These are phyloP conservation scores for Charadrius vociferus DNA, from an alignment of 2,113 vertebrate genomes.

Conservation along the genomic window DNA sequence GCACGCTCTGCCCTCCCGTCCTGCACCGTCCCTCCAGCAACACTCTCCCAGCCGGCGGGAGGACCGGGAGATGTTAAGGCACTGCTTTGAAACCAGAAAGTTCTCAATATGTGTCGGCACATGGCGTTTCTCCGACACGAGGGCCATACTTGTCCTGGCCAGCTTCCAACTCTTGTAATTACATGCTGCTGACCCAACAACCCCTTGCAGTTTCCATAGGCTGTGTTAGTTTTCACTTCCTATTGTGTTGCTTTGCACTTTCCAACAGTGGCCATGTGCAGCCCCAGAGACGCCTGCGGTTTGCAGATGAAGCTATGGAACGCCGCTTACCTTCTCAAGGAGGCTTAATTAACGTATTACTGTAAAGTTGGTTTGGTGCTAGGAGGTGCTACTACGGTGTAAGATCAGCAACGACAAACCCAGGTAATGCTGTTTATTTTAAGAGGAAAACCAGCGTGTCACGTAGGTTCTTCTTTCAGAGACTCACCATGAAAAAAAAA, in stretches of 20 bases:
- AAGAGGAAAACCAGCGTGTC: not conserved
- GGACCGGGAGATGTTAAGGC: not conserved
- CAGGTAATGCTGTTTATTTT: not conserved
- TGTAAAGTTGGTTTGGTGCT: not conserved
- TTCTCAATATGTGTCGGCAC: not conserved
- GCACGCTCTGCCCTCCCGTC: rapidly evolving
- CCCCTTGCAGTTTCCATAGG: constrained; percentile 42
- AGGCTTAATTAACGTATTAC: not conserved
- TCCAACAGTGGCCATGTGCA: not conserved
- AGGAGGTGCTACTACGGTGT: not conserved
- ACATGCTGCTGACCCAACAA: constrained; percentile 28
- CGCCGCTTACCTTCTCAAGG: rapidly evolving
- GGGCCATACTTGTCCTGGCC: not conserved
- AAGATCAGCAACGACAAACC: not conserved
- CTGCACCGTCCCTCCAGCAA: not conserved
- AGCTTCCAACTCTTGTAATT: constrained; percentile 49
- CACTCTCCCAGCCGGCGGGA: rapidly evolving
- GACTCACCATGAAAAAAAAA: not conserved
- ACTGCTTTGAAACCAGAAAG: not conserved
- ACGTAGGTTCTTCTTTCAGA: not conserved
- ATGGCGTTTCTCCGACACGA: not conserved
- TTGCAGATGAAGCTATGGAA: not conserved
- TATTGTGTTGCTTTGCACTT: constrained; percentile 33
- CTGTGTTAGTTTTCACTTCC: constrained; percentile 52
- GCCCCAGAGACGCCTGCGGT: not conserved